Base-by-base conservation (phyloP, 2,888 invertebrate genomes). In the Dendrolimus pini region DNA sequence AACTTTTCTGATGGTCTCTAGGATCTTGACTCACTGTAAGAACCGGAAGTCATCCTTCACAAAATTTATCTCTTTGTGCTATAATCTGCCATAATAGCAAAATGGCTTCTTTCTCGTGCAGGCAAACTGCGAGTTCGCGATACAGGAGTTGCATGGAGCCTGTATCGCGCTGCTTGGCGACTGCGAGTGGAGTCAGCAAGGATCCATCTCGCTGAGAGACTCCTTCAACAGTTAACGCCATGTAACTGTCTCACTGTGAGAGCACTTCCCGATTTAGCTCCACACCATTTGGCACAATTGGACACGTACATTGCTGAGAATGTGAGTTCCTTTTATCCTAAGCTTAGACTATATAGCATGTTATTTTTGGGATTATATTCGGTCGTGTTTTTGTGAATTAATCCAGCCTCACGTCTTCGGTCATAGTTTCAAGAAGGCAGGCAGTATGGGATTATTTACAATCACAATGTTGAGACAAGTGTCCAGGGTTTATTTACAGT, bases 131-230 rank as follows among this genome's bases (percentile, higher is more conserved):
- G 85, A 61, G 92, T 92, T 62, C 86, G 87, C 58, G 77, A 71
- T 58, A 82, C 89, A 62, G 74, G 74, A 54, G 85, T 87, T 65
- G 93, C 97, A 59, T 94, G 94, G 73, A 93, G 94, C 30, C 94
- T 97, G 61, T 97, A 96, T 91, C 89, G 93, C 73, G 94, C 96
- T n/a, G 96, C 97, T 9, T 93, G 92, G 77, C 93, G 93, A 61
- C 91, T 97, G 72, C 94, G 95, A 78, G 94, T 97, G 91, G 94
- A 94, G 65, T 85, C 93, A 41, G 95, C 95, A 62, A 93, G 95
- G 58, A 91, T 92, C 62, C 93, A 94, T 61, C 84, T 97, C 93
- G 88, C 95, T 93, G 70, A 92, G 92, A 66, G 94, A 91, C 87
- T 92, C 94, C 70, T 94, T 71, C 93, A 83, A 54, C 78, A 80